Percentiles rank a stretch among this genome's conserved stretches.
phyloP scores from a whole-genome alignment of 2,797 vertebrate species.

The Clarias laeviceps region DNA sequence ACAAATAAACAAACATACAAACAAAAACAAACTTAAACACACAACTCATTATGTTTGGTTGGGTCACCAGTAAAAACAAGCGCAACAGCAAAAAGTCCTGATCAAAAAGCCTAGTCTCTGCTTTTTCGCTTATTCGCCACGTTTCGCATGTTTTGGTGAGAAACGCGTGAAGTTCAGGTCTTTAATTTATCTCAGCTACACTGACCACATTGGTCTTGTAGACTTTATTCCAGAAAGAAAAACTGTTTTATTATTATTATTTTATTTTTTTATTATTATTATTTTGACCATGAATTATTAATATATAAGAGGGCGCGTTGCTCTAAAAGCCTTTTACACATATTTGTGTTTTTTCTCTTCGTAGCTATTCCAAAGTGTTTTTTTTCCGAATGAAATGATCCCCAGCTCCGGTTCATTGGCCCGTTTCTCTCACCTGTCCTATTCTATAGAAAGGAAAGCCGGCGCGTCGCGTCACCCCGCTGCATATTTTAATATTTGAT shows the following conservation, averaged over 20 bases:
- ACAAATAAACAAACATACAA: too few species aligned
- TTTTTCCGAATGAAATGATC: slow-evolving; percentile 35
- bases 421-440: slow-evolving; percentile 56
- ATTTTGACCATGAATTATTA: background rate
- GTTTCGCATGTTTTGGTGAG: background rate
- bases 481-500: slow-evolving; percentile 58
- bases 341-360: background rate
- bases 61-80: background rate
- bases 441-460: slow-evolving; percentile 73
- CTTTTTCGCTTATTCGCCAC: background rate
- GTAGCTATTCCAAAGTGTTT: background rate
- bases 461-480: slow-evolving; percentile 67
- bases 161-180: background rate
- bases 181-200: background rate
- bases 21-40: background rate
- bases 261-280: too few species aligned
- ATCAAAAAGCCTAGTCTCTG: background rate
- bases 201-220: background rate
- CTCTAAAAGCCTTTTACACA: background rate
- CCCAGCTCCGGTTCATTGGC: slow-evolving; percentile 44
- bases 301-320: background rate
- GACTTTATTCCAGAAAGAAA: background rate
- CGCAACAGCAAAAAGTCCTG: background rate
- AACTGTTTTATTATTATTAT: too few species aligned
- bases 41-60: background rate